Evolutionary conservation across 2,888 invertebrate species (phyloP).

Genomic region (Phasia obesa): DNA sequence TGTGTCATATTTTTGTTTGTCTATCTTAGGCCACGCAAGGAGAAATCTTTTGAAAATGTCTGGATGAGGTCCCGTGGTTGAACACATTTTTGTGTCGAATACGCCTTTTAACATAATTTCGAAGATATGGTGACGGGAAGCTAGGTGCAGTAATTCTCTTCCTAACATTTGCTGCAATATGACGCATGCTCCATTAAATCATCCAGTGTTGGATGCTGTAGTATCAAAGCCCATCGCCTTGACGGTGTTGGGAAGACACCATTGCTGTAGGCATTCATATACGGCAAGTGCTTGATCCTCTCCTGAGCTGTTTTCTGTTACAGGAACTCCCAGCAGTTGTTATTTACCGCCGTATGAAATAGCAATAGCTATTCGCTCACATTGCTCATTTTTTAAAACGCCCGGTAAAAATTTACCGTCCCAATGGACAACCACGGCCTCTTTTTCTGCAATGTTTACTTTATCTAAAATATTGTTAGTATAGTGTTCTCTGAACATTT

Average conservation of each 20-base stretch:
- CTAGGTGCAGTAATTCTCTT: constrained; percentile 11
- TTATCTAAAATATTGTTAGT: too few relatives aligned
- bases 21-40: too few relatives aligned
- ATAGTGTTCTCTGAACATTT: constrained; percentile 29
- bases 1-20: too few relatives aligned
- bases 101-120: too few relatives aligned
- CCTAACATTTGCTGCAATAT: constrained; percentile 16
- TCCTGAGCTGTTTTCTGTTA: constrained; percentile 7
- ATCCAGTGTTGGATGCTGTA: too few relatives aligned
- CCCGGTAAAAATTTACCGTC: constrained; percentile 24
- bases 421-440: constrained; percentile 22
- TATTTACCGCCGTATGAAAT: constrained; percentile 19
- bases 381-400: constrained; percentile 20
- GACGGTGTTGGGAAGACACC: constrained; percentile 6
- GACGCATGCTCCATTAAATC: constrained; percentile 30
- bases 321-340: constrained; percentile 27
- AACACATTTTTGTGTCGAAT: too few relatives aligned
- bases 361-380: constrained; percentile 10
- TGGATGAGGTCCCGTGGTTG: too few relatives aligned
- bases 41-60: too few relatives aligned
- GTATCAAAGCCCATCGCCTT: constrained; percentile 27
- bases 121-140: too few relatives aligned
- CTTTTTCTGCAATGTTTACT: too few relatives aligned
- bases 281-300: too few relatives aligned
- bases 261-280: too few relatives aligned